These are phyloP conservation scores for Gymnopithys bicolor DNA, from an alignment of 2,797 vertebrate genomes.

Conservation along the genomic window DNA sequence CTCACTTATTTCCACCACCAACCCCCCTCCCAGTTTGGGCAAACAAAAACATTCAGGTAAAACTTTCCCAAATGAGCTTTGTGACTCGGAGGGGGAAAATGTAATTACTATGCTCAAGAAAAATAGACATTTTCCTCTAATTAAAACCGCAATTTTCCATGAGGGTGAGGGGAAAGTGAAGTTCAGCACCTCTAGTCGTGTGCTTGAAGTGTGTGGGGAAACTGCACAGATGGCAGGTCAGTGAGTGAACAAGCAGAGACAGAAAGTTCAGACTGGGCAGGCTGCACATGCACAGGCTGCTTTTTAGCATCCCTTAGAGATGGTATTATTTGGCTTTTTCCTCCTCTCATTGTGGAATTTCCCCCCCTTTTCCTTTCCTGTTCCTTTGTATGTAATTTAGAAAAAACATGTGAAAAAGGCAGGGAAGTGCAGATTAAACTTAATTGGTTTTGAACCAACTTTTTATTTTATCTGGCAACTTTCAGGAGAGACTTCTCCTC, in stretches of 20 bases:
- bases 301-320: neutral
- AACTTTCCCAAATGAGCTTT: slow-evolving; percentile 4
- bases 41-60: slow-evolving; percentile 10
- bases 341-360: neutral
- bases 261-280: neutral
- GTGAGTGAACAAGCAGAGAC: neutral
- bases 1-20: neutral
- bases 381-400: neutral
- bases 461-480: neutral
- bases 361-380: neutral
- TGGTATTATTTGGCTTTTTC: neutral
- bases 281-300: neutral
- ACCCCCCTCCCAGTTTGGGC: neutral
- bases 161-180: neutral
- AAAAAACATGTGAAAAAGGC: neutral
- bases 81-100: neutral
- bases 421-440: neutral
- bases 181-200: neutral
- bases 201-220: neutral
- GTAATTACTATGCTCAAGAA: neutral
- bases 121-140: slow-evolving; percentile 35
- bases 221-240: neutral
- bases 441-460: neutral
- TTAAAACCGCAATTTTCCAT: slow-evolving; percentile 22
- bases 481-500: neutral